A percentile compares a stretch with the other conserved stretches of the same genome.
Conservation (phyloP, 2,888 invertebrate genomes). For the Carcina quercana region DNA sequence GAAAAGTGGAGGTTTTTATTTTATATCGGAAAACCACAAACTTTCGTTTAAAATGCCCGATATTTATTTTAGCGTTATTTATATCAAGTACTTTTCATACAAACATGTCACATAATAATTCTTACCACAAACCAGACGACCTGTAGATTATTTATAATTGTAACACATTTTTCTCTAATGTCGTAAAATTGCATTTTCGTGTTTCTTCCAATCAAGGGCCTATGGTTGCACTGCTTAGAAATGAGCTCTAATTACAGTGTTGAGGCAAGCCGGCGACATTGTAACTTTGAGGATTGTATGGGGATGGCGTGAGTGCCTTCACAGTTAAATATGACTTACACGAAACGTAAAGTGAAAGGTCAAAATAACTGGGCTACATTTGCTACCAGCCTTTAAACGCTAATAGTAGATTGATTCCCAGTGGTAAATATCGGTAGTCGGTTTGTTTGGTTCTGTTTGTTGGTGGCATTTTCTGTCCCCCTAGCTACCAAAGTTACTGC, state of each 20-base stretch:
- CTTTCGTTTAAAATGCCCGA: not conserved
- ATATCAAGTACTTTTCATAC: not conserved
- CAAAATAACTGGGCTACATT: too few relatives aligned
- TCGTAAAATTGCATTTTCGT: constrained; percentile 6
- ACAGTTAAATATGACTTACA: too few relatives aligned
- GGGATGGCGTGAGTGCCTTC: constrained; percentile 43
- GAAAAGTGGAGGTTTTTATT: not conserved
- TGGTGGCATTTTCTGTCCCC: not conserved
- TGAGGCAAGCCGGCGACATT: not conserved
- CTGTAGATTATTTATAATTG: not conserved
- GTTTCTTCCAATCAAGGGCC: constrained; percentile 5
- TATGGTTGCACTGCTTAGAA: constrained; percentile 2
- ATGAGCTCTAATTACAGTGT: constrained; percentile 15
- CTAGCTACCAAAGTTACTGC: not conserved
- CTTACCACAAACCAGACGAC: not conserved
- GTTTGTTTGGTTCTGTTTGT: not conserved
- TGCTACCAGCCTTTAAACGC: not conserved
- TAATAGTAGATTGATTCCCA: not conserved
- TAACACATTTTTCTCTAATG: constrained; percentile 4
- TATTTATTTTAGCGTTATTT: not conserved
- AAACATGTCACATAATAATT: not conserved
- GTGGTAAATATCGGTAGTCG: not conserved
- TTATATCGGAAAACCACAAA: not conserved
- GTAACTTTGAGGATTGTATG: not conserved
- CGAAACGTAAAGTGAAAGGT: too few relatives aligned